phyloP scores from a whole-genome alignment of 2,797 vertebrate genomes.

The Peromyscus melanophrys region DNA sequence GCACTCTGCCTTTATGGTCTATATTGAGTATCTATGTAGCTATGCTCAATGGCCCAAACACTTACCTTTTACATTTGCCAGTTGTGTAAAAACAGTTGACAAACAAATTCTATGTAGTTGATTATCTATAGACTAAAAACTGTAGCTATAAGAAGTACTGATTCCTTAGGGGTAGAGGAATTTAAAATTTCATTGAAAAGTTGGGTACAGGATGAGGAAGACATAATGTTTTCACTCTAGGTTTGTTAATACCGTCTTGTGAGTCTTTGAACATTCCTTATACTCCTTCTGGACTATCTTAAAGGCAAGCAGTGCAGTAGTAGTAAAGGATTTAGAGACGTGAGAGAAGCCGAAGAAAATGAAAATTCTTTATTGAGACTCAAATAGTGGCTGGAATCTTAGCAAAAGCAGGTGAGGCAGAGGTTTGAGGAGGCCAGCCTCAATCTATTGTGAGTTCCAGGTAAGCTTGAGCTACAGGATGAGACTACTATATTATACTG shows the following conservation, averaged over 20 bases:
- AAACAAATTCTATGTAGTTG: constrained; percentile 41
- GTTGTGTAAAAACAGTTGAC: constrained; percentile 42
- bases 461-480: background rate
- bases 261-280: constrained; percentile 37
- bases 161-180: constrained; percentile 46
- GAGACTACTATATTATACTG: background rate
- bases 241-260: constrained; percentile 56
- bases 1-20: background rate
- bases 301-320: constrained; percentile 20
- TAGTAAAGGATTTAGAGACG: constrained; percentile 39
- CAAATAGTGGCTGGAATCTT: background rate
- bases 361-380: constrained; percentile 40
- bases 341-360: constrained; percentile 55
- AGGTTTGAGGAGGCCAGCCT: background rate
- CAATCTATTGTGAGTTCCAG: background rate
- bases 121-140: background rate
- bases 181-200: constrained; percentile 53
- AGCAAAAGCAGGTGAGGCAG: background rate
- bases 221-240: constrained; percentile 54
- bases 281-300: constrained; percentile 6
- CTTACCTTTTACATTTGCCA: constrained; percentile 29
- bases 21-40: background rate
- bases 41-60: constrained; percentile 33
- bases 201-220: constrained; percentile 8
- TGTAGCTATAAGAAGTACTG: constrained; percentile 16